Percentiles rank a stretch among this genome's conserved stretches.
Evolutionary conservation across 2,888 invertebrate genomes (phyloP).

Genomic region (Colostygia pectinataria): DNA sequence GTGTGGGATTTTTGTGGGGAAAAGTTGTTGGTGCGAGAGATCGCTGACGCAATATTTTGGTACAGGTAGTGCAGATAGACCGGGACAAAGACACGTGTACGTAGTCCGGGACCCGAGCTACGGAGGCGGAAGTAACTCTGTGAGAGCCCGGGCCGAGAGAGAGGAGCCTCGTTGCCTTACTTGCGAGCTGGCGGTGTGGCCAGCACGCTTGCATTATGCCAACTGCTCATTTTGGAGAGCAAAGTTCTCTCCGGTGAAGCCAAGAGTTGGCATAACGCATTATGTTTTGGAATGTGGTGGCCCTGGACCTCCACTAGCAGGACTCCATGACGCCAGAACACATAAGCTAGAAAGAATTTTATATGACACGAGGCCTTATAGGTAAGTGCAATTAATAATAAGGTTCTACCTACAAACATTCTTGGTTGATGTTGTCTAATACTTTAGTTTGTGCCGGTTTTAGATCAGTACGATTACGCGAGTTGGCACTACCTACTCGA

Average conservation of each 20-base stretch:
- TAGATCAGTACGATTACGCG: slow-evolving; percentile 86
- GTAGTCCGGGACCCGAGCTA: slow-evolving; percentile 90
- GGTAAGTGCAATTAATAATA: slow-evolving; percentile 48
- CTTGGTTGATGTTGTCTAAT: not conserved
- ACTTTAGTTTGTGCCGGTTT: not conserved
- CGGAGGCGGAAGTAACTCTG: slow-evolving; percentile 81
- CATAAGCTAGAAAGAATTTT: slow-evolving; percentile 90
- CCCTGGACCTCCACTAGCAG: slow-evolving; percentile 94
- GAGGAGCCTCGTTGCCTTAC: slow-evolving; percentile 93
- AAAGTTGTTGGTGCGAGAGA: not conserved
- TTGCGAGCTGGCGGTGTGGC: slow-evolving; percentile 92
- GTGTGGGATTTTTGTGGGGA: slow-evolving; percentile 21
- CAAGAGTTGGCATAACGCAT: slow-evolving; percentile 74
- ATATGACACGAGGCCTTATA: slow-evolving; percentile 89
- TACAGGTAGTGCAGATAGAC: slow-evolving; percentile 91
- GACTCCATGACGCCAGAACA: slow-evolving; percentile 88
- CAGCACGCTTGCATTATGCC: slow-evolving; percentile 89
- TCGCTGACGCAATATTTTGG: slow-evolving; percentile 30
- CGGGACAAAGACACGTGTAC: slow-evolving; percentile 94
- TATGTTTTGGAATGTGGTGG: slow-evolving; percentile 96
- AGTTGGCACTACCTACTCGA: slow-evolving; percentile 91
- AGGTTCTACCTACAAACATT: too few relatives aligned
- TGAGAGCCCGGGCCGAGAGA: slow-evolving; percentile 77
- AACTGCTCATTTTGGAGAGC: slow-evolving; percentile 95
- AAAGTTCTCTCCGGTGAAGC: slow-evolving; percentile 84